Conservation (phyloP, 2,888 invertebrate species). For the Iphiclides podalirius region DNA sequence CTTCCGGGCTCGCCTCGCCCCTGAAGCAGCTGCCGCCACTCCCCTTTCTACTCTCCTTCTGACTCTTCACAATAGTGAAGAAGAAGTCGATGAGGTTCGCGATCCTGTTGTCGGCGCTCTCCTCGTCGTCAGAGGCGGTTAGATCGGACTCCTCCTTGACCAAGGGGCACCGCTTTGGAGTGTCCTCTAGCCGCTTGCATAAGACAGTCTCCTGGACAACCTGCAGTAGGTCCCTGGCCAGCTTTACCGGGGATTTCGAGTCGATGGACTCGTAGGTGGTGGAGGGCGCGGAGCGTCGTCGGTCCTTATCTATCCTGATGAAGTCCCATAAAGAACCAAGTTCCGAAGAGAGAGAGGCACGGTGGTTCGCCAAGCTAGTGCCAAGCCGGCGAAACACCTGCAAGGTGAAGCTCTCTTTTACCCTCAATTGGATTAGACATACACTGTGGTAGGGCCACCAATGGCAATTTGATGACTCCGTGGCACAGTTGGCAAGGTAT, state of each 20-base stretch:
- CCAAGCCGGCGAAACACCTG: constrained; percentile 72
- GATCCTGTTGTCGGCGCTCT: constrained; percentile 62
- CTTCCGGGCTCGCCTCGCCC: constrained; percentile 59
- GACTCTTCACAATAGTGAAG: constrained; percentile 73
- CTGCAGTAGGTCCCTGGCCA: constrained; percentile 68
- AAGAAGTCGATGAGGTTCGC: constrained; percentile 74
- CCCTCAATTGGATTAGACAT: no score
- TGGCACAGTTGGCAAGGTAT: no score
- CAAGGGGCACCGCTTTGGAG: constrained; percentile 59
- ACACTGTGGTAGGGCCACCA: no score
- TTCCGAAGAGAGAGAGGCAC: constrained; percentile 67
- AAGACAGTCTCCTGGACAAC: constrained; percentile 73
- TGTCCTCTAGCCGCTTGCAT: constrained; percentile 53
- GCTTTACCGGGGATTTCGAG: constrained; percentile 55
- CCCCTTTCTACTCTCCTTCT: constrained; percentile 64
- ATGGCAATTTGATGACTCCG: no score
- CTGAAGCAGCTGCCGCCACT: constrained; percentile 69
- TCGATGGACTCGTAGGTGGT: constrained; percentile 56
- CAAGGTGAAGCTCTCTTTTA: no score
- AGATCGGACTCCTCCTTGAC: constrained; percentile 71
- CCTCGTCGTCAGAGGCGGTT: constrained; percentile 60
- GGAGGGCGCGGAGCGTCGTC: constrained; percentile 59
- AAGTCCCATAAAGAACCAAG: constrained; percentile 73
- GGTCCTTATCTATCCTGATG: constrained; percentile 55
- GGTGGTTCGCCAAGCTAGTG: constrained; percentile 62